Percentiles rank a stretch among this genome's conserved stretches.
Evolutionary conservation across 2,888 invertebrate genomes (phyloP).

Genomic region (Drosophila acutilabella): DNA sequence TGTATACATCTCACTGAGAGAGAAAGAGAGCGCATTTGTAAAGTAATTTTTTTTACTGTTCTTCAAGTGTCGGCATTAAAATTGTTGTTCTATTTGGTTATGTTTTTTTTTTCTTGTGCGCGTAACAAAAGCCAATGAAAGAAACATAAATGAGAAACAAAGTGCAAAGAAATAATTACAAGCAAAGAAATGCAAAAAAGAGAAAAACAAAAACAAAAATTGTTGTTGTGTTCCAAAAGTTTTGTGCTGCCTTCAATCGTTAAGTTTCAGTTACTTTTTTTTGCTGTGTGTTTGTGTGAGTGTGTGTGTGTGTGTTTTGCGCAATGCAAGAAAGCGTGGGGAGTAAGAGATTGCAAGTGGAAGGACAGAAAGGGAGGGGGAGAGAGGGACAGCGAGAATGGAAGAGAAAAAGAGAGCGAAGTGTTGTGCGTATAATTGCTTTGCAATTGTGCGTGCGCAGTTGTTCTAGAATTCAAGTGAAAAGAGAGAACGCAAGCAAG

Average conservation of each 20-base stretch:
- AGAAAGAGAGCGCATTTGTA: slow-evolving; percentile 35
- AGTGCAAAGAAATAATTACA: slow-evolving; percentile 30
- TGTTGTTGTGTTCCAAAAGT: slow-evolving; percentile 22
- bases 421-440: slow-evolving; percentile 24
- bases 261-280: slow-evolving; percentile 17
- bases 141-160: slow-evolving; percentile 43
- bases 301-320: slow-evolving; percentile 26
- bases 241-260: slow-evolving; percentile 34
- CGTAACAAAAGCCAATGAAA: slow-evolving; percentile 39
- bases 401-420: background rate
- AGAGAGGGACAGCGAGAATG: background rate
- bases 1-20: slow-evolving; percentile 14
- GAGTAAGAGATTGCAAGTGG: slow-evolving; percentile 3
- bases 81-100: slow-evolving; percentile 53
- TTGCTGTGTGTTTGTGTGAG: background rate
- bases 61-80: slow-evolving; percentile 60
- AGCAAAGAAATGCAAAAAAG: slow-evolving; percentile 37
- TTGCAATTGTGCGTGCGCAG: slow-evolving; percentile 54
- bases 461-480: slow-evolving; percentile 16
- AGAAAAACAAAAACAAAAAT: slow-evolving; percentile 13
- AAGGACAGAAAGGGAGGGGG: background rate
- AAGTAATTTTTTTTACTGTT: slow-evolving; percentile 45
- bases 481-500: background rate
- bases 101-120: slow-evolving; percentile 71
- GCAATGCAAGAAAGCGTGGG: slow-evolving; percentile 27